Conservation (phyloP, 2,113 vertebrate species). For the Syngnathus typhle region DNA sequence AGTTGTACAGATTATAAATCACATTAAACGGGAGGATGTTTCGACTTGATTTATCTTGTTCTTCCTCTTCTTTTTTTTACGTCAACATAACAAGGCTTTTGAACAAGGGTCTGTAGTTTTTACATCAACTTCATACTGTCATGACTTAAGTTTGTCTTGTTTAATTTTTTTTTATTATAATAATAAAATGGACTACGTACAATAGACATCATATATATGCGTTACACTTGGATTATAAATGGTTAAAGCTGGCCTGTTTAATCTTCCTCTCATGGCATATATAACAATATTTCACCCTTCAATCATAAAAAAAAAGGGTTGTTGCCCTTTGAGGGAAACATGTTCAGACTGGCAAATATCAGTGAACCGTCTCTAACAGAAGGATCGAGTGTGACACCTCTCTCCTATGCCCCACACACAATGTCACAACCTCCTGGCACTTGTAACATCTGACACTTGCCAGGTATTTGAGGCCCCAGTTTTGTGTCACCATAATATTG, state of each 20-base stretch:
- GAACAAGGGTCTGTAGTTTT: neutral
- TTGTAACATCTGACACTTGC: constrained; percentile 22
- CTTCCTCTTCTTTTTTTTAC: neutral
- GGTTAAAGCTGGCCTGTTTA: neutral
- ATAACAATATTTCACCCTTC: neutral
- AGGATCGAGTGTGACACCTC: constrained; percentile 33
- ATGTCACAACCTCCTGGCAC: constrained; percentile 12
- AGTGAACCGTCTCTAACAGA: constrained; percentile 30
- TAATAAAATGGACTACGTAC: constrained; percentile 19
- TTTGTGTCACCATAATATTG: neutral
- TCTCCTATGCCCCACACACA: constrained; percentile 25
- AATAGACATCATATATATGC: neutral
- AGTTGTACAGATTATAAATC: no score
- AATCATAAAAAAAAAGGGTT: neutral
- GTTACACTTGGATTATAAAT: neutral
- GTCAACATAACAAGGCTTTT: neutral
- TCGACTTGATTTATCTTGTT: neutral
- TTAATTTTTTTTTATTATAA: neutral
- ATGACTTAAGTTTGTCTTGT: neutral
- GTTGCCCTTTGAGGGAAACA: constrained; percentile 32
- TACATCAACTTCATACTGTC: neutral
- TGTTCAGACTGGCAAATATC: constrained; percentile 26
- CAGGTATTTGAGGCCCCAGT: neutral
- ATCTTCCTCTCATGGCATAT: neutral
- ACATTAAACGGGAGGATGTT: no score